Conservation (phyloP, 2,888 invertebrate species). For the Phanerotoma sp. region DNA sequence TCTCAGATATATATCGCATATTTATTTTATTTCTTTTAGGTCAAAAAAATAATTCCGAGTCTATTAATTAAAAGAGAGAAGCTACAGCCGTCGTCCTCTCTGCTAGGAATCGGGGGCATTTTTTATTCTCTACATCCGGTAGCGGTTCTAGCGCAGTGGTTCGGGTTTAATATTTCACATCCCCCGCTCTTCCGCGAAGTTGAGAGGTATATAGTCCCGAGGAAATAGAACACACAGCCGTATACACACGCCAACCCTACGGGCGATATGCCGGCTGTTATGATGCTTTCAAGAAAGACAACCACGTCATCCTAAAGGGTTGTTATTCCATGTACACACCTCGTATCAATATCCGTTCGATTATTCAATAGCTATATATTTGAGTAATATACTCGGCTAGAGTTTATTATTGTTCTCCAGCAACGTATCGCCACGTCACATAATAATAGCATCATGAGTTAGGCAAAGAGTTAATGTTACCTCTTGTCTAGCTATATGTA, state of each 20-base stretch:
- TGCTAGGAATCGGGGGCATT: conserved; percentile 15
- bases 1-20: background rate
- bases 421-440: conserved; percentile 1
- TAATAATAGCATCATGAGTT: background rate
- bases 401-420: conserved; percentile 7
- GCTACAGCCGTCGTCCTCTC: conserved; percentile 9
- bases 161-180: conserved; percentile 20
- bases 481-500: background rate
- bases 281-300: conserved; percentile 9
- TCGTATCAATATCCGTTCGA: conserved; percentile 15
- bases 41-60: conserved; percentile 5
- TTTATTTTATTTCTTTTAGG: background rate
- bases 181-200: conserved; percentile 11
- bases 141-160: conserved; percentile 11
- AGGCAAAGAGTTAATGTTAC: background rate
- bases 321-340: background rate
- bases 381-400: background rate
- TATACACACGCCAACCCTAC: background rate
- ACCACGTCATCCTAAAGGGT: conserved; percentile 18
- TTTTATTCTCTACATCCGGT: conserved; percentile 21
- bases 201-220: conserved; percentile 10
- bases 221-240: conserved; percentile 15
- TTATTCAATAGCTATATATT: conserved; percentile 10
- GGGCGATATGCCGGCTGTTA: conserved; percentile 1
- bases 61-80: conserved; percentile 19